A percentile compares a stretch with the other conserved stretches of the same genome.
These are phyloP conservation scores for Clarias gariepinus DNA, from an alignment of 2,113 vertebrate genomes.

Conservation along the genomic window DNA sequence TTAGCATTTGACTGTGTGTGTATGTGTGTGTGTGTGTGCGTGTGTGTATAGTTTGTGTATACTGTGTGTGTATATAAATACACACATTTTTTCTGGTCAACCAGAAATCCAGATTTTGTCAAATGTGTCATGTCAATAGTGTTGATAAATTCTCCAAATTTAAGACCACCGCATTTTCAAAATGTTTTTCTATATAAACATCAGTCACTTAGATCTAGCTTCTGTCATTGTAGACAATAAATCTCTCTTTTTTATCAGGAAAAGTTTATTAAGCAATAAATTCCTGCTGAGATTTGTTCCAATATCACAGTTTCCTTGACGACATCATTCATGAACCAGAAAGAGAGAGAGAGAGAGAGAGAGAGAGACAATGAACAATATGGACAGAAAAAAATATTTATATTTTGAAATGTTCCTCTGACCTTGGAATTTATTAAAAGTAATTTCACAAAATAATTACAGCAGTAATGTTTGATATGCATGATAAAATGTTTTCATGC, in stretches of 20 bases:
- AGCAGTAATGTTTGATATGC: neutral
- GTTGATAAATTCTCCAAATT: neutral
- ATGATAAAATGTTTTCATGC: neutral
- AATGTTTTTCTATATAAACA: conserved; percentile 20
- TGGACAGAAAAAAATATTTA: neutral
- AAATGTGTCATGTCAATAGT: neutral
- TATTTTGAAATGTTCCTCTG: conserved; percentile 18
- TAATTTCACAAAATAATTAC: neutral
- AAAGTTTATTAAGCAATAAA: conserved; percentile 44
- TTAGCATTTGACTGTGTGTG: neutral
- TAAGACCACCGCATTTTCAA: neutral
- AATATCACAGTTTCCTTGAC: conserved; percentile 57
- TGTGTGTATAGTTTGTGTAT: neutral
- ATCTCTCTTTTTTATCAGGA: conserved; percentile 42
- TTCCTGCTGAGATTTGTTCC: conserved; percentile 31
- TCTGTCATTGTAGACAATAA: conserved; percentile 24
- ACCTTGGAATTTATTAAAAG: conserved; percentile 22
- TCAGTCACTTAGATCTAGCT: conserved; percentile 3
- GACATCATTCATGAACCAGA: conserved; percentile 34
- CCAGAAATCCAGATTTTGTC: neutral
- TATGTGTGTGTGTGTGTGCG: too few species aligned
- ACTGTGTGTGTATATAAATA: too few species aligned
- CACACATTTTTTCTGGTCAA: neutral
- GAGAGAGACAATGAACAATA: conserved; percentile 8
- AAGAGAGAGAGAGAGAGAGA: neutral